Evolutionary conservation across 2,888 invertebrate species (phyloP).

Genomic region (Oscheius myriophilus): DNA sequence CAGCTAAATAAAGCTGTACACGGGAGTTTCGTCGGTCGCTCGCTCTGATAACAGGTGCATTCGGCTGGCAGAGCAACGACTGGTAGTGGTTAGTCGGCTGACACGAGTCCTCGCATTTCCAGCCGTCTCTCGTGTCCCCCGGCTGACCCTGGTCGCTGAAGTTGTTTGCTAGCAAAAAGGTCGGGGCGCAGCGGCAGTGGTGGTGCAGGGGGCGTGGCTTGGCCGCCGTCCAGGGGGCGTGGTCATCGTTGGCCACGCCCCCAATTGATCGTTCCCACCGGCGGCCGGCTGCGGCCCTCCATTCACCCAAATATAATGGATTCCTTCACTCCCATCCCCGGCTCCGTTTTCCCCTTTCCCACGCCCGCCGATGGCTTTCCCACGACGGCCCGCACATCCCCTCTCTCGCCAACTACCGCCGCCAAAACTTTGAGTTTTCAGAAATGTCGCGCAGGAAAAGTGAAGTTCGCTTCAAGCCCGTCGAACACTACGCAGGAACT

Average conservation of each 20-base stretch:
- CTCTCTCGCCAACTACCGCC: not conserved
- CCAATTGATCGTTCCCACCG: conserved; percentile 21
- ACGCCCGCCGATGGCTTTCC: not conserved
- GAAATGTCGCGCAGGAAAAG: not conserved
- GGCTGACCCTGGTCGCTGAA: no score
- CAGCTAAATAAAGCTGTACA: no score
- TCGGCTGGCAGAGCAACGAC: no score
- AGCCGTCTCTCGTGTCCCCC: no score
- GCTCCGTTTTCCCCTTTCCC: not conserved
- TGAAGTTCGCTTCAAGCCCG: conserved; percentile 11
- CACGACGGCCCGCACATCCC: not conserved
- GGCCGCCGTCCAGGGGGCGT: not conserved
- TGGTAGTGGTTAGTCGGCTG: no score
- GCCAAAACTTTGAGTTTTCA: no score
- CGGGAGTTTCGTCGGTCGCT: no score
- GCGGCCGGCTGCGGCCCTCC: conserved; percentile 19
- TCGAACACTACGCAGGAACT: conserved; percentile 13
- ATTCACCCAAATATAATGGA: no score
- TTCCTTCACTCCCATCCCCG: conserved; percentile 13
- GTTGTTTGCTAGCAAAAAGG: conserved; percentile 28
- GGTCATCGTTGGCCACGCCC: conserved; percentile 16
- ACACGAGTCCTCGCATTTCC: no score
- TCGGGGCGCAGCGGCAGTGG: conserved; percentile 8
- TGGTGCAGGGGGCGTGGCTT: conserved; percentile 7
- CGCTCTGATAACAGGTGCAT: no score